These are phyloP conservation scores for Patiria miniata DNA, from an alignment of 35 echinoderm and acorn worm genomes.

Conservation along the genomic window DNA sequence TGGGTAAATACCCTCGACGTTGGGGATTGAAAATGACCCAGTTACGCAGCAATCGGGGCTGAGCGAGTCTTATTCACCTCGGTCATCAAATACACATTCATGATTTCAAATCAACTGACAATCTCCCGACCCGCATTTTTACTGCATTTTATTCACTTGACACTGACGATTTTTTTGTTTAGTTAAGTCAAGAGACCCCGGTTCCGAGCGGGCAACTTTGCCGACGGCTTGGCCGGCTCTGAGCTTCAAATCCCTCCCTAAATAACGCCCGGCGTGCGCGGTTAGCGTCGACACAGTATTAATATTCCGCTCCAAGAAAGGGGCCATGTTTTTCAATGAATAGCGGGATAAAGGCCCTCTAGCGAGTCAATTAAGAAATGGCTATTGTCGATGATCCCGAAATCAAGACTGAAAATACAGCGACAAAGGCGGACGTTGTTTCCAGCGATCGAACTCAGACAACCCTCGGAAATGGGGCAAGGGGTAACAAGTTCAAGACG, in stretches of 20 bases:
- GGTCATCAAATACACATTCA: conserved; percentile 13
- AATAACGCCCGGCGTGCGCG: not conserved
- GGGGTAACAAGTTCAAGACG: not conserved
- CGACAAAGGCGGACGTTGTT: not conserved
- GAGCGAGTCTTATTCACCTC: not conserved
- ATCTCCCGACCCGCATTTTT: not conserved
- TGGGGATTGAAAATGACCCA: conserved; percentile 11
- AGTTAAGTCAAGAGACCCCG: not conserved
- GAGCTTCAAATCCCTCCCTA: not conserved
- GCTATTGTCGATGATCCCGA: not conserved
- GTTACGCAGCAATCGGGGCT: not conserved
- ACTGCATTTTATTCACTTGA: not conserved
- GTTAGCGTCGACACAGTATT: not conserved
- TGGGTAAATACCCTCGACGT: not conserved
- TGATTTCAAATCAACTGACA: not conserved
- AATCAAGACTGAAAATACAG: not conserved
- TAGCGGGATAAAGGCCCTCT: not conserved
- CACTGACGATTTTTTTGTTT: not conserved
- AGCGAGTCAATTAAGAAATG: conserved; percentile 14
- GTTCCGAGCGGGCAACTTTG: not conserved
- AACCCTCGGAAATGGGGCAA: not conserved
- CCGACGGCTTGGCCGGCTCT: not conserved
- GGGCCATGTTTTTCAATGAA: not conserved
- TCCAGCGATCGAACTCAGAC: not conserved
- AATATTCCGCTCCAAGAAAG: not conserved